Evolutionary conservation across 2,797 vertebrate genomes (phyloP).

Genomic region (Acanthurus tractus): DNA sequence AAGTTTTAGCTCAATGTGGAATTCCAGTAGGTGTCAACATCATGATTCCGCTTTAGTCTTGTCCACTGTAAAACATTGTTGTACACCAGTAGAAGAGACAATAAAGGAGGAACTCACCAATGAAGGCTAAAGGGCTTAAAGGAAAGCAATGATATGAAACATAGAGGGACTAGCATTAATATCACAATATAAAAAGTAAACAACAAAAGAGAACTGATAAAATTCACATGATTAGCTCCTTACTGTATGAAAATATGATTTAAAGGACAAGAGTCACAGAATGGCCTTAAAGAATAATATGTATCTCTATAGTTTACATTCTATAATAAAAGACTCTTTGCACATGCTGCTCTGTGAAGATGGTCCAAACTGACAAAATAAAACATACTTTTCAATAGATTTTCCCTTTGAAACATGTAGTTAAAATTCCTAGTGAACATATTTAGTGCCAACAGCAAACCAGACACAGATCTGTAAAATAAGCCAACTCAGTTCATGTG

Average conservation of each 20-base stretch:
- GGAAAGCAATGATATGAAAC: slow-evolving; percentile 31
- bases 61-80: slow-evolving; percentile 26
- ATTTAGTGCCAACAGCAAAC: slow-evolving; percentile 34
- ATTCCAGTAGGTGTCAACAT: not conserved
- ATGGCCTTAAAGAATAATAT: slow-evolving; percentile 41
- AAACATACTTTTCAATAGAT: slow-evolving; percentile 36
- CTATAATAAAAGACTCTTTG: slow-evolving; percentile 35
- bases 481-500: slow-evolving; percentile 26
- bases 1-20: not conserved
- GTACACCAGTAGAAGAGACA: not conserved
- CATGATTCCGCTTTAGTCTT: not conserved
- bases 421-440: slow-evolving; percentile 55
- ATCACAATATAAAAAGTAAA: slow-evolving; percentile 73
- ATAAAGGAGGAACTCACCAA: not conserved
- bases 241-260: slow-evolving; percentile 61
- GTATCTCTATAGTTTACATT: slow-evolving; percentile 68
- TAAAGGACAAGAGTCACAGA: slow-evolving; percentile 26
- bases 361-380: slow-evolving; percentile 31
- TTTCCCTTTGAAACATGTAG: slow-evolving; percentile 62
- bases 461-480: slow-evolving; percentile 43
- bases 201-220: slow-evolving; percentile 51
- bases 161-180: slow-evolving; percentile 45
- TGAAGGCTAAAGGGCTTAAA: slow-evolving; percentile 8
- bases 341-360: slow-evolving; percentile 16
- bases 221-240: slow-evolving; percentile 63